A percentile compares a stretch with the other conserved stretches of the same genome.
phyloP scores from a whole-genome alignment of 1,140 invertebrate genomes.

The Caerostris extrusa region DNA sequence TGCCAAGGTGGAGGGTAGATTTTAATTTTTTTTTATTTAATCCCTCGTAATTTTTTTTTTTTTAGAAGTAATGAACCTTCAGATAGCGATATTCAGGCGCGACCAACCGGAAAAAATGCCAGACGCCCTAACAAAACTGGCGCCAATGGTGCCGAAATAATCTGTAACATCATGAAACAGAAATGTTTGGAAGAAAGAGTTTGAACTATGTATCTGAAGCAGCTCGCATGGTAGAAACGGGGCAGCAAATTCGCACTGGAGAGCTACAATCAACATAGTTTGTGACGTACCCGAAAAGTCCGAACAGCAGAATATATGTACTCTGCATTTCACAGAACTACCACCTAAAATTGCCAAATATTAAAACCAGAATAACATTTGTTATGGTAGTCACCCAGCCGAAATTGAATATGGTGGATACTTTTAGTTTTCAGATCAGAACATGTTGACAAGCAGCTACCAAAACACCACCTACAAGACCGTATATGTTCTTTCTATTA shows the following conservation, averaged over 20 bases:
- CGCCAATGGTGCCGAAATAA: constrained; percentile 89
- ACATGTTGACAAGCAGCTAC: constrained; percentile 92
- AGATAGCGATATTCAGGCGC: constrained; percentile 87
- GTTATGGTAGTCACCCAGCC: constrained; percentile 91
- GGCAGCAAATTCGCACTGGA: constrained; percentile 93
- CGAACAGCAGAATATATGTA: constrained; percentile 89
- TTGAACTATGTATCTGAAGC: constrained; percentile 93
- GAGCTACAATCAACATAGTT: constrained; percentile 90
- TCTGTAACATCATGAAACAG: constrained; percentile 93
- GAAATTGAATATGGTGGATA: constrained; percentile 93
- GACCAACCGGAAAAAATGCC: constrained; percentile 88
- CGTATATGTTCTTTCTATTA: constrained; percentile 82
- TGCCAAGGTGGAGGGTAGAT: no score
- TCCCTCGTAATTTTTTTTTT: neutral
- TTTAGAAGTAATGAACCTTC: neutral
- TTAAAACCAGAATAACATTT: constrained; percentile 88
- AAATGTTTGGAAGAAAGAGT: constrained; percentile 92
- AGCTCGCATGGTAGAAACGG: constrained; percentile 91
- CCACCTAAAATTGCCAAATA: constrained; percentile 89
- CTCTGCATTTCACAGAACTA: constrained; percentile 89
- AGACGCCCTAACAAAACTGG: constrained; percentile 91
- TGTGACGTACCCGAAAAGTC: constrained; percentile 94
- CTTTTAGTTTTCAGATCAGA: constrained; percentile 89
- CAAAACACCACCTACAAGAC: constrained; percentile 91
- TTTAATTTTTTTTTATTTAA: neutral